Conservation (phyloP, 2,113 vertebrate genomes). For the Charina bottae region DNA sequence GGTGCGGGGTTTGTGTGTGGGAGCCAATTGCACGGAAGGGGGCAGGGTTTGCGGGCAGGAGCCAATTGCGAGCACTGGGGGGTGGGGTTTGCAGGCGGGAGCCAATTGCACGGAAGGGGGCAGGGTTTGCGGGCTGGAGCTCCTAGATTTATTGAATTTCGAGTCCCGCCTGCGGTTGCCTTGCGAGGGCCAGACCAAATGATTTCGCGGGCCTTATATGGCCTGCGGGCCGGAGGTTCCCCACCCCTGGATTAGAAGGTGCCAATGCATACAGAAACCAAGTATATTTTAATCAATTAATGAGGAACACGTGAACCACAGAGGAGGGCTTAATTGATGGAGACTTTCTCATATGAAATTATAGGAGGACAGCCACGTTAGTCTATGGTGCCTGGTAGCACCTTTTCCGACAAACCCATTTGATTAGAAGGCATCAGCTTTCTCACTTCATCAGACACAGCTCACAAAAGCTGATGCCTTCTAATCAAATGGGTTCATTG, state of each 20-base stretch:
- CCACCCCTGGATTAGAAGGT: neutral
- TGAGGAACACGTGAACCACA: neutral
- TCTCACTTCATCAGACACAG: neutral
- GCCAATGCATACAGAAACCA: neutral
- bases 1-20: no score
- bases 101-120: no score
- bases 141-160: no score
- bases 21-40: no score
- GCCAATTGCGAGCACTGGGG: no score
- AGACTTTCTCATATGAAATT: neutral
- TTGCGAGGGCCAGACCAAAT: no score
- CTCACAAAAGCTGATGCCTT: neutral
- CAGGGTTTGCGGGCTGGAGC: no score
- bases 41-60: no score
- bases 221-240: no score
- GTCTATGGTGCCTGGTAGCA: neutral
- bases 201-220: no score
- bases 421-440: neutral
- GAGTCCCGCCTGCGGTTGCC: no score
- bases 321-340: neutral
- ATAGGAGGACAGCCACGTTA: neutral
- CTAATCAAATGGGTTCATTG: neutral
- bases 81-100: no score
- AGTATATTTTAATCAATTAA: neutral
- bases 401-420: neutral